Base-by-base conservation (phyloP, 2,888 invertebrate species). In the Phymatocera aterrima region DNA sequence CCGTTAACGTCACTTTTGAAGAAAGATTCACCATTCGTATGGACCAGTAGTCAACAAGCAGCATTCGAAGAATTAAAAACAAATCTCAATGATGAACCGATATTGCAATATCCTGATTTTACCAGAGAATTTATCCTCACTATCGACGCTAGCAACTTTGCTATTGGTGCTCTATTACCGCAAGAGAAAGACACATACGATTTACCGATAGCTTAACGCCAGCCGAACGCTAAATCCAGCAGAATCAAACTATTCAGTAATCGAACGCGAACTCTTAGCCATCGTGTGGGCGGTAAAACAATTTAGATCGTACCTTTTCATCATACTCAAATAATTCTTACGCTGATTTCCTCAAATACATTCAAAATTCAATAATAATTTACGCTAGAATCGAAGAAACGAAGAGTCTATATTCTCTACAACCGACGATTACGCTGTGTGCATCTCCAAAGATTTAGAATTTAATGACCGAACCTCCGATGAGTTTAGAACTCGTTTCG, bases 231-330 rank as follows among this genome's bases (percentile, higher is more conserved):
- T 88, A 34, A 89, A 86, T 78, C 82, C 83, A 78, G 82, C 85
- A 0, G 88, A 90, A 84, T 46, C 37, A 5, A 90, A 89, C 68
- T 91, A 91, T 79, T 82, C 82, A 1, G 88, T 88, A 0, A 90
- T 83, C 0, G 89, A 91, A 83, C 84, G 84, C 61, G 90, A 91
- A 83, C 78, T 89, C 1, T 75, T 90, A 70, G 87, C 88, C 0
- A 88, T 91, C 8, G 83, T 90, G 3, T 90, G 87, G 86, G 82
- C 82, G 8, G 80, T 82, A 0, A 86, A 88, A 81, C 83, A 88
- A 79, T 91, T 89, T 79, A 28, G 88, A 43, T 88, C 89, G 3
- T 91, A 90, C 77, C 72, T 91, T 2, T 89, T 84, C 74, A 82
- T 48, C 10, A 84, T 91, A 12, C 28, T 86, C 3, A 60, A 60